phyloP scores from a whole-genome alignment of 2,797 vertebrate genomes.

The Thripadectes ignobilis region DNA sequence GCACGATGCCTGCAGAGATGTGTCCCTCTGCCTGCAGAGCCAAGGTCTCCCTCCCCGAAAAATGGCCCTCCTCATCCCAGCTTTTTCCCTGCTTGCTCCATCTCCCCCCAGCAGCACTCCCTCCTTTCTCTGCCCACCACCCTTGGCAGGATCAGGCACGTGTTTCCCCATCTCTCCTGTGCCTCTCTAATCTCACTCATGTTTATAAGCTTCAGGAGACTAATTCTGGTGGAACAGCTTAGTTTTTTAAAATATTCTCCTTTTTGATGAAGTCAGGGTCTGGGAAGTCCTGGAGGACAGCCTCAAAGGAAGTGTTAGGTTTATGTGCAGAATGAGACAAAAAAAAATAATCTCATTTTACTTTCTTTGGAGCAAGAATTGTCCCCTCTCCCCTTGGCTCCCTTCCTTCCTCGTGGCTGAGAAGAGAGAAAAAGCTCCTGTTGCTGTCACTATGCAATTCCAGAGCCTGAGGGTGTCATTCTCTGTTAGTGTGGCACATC shows the following conservation, averaged over 20 bases:
- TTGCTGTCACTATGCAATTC: background rate
- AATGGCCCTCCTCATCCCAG: background rate
- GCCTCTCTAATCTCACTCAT: background rate
- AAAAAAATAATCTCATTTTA: conserved; percentile 19
- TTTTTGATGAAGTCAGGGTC: conserved; percentile 28
- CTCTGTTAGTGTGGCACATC: fast-evolving
- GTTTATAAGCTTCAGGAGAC: conserved; percentile 35
- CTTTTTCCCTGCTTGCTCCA: background rate
- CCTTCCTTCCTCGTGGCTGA: background rate
- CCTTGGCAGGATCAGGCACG: background rate
- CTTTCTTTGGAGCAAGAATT: background rate
- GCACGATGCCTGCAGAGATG: background rate
- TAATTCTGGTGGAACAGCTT: background rate
- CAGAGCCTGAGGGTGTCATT: background rate
- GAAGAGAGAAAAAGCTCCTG: background rate
- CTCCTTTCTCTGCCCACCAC: background rate
- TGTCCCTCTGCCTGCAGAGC: background rate
- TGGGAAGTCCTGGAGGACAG: conserved; percentile 3
- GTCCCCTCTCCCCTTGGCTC: background rate
- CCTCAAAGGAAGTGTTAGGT: conserved; percentile 45
- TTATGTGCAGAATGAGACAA: conserved; percentile 5
- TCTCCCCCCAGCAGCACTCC: background rate
- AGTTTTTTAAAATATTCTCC: background rate
- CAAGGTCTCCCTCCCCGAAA: background rate
- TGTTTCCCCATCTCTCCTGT: background rate